Evolutionary conservation across 2,113 vertebrate species (phyloP).

Genomic region (Alexandromys fortis): DNA sequence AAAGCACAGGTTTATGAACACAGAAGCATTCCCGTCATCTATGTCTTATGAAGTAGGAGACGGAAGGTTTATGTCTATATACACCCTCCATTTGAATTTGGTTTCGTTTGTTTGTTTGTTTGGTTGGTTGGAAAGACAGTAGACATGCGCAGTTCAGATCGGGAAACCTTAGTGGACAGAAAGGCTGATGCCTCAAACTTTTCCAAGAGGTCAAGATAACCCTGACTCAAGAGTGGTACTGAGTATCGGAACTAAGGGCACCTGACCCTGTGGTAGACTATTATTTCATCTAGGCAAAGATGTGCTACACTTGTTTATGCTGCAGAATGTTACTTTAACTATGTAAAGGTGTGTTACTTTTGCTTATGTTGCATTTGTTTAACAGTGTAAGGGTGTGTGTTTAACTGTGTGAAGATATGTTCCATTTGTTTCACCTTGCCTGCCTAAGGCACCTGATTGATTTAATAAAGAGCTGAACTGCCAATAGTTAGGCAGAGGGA

Average conservation of each 20-base stretch:
- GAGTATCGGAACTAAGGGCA: not conserved
- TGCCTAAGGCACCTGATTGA: not conserved
- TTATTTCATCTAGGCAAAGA: not conserved
- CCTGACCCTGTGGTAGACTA: not conserved
- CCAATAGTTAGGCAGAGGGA: not conserved
- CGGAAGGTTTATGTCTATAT: not conserved
- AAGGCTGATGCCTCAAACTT: not conserved
- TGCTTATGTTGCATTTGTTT: not conserved
- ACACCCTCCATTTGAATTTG: not conserved
- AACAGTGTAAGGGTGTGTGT: not conserved
- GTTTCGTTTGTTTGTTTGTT: not conserved
- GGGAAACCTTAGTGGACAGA: not conserved
- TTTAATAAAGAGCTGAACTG: not conserved
- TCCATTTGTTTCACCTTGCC: not conserved
- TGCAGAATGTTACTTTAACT: not conserved
- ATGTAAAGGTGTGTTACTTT: not conserved
- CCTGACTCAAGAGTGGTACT: not conserved
- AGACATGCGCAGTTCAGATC: not conserved
- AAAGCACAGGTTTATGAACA: rapidly evolving
- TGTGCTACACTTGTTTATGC: not conserved
- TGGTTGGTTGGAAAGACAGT: not conserved
- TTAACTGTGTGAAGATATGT: not conserved
- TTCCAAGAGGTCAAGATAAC: rapidly evolving
- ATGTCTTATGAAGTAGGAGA: not conserved
- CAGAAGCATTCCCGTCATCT: not conserved